Evolutionary conservation across 2,797 vertebrate genomes (phyloP), one percentile per base, ranked within the genome.

Genomic region (Kryptopterus vitreolus): DNA sequence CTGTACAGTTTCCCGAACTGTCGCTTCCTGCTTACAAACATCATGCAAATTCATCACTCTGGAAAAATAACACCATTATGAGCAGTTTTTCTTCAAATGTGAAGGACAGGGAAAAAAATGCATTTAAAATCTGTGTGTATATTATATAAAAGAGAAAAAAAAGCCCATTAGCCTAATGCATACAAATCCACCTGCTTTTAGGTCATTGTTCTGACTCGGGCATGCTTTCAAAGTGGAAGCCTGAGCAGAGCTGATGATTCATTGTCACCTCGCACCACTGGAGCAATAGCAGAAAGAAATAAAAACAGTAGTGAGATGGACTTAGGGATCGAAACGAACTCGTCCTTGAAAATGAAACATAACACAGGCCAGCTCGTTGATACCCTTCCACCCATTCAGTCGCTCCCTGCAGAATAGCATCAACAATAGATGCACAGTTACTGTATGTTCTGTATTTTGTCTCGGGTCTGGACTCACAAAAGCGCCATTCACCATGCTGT

Each of bases 361-460:
- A 15, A 33, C 10, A 13, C 29, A 33, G 69, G 10, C 29, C 10
- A 53, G 69, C 10, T 70, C 10, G 26, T 52, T 4, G n/a, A 15
- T 33, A 1, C 24, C 62, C 61, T n/a, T 35, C 26, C 59, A 16
- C n/a, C 33, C 33, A 7, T 55, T 65, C 24, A 12, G n/a, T 46
- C 24, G 0, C 3, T 55, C 69, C 31, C 59, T 63, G 33, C 38
- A 46, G 50, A 75, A 58, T 10, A 22, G 12, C 79, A 31, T 48
- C 72, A 53, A 76, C 63, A 81, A 69, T 38, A 29, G 63, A 38
- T 7, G n/a, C 58, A 58, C 72, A 81, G 71, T 81, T 68, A 58
- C 50, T 75, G 61, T 65, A 55, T 18, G n/a, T 48, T 26, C 43
- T 48, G 35, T 48, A 61, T 46, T 63, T 20, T 12, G 66, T 31